Conservation (phyloP, 2,797 vertebrate genomes). For the Sebastes iracundus region DNA sequence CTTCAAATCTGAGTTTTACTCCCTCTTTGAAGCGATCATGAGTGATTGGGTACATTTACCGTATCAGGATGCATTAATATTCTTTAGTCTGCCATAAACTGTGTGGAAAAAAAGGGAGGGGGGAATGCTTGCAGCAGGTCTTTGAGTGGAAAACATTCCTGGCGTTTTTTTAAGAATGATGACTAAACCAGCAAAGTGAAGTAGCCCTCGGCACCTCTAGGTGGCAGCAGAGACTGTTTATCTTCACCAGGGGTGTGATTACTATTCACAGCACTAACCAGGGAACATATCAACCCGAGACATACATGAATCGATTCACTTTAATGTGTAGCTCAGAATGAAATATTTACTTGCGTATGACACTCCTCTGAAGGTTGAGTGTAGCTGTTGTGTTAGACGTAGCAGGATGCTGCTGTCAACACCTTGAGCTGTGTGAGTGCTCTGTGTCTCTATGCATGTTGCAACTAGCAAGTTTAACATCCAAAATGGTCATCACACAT, state of each 20-base stretch:
- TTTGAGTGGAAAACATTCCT: constrained; percentile 12
- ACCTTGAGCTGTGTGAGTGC: constrained; percentile 28
- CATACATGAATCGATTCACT: constrained; percentile 55
- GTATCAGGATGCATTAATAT: constrained; percentile 38
- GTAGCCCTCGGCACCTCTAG: constrained; percentile 47
- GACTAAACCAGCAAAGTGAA: not conserved
- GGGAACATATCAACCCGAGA: constrained; percentile 54
- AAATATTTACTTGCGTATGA: constrained; percentile 53
- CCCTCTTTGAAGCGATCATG: constrained; percentile 29
- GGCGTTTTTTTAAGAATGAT: constrained; percentile 29
- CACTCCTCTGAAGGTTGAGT: constrained; percentile 14
- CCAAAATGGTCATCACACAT: constrained; percentile 31
- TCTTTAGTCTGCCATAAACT: constrained; percentile 37
- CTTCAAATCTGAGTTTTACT: constrained; percentile 50
- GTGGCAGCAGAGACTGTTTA: constrained; percentile 77
- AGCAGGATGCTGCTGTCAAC: constrained; percentile 36
- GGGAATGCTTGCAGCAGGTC: constrained; percentile 13
- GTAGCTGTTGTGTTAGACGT: constrained; percentile 14
- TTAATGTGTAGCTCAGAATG: constrained; percentile 55
- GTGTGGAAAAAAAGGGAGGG: not conserved
- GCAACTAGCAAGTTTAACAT: constrained; percentile 35
- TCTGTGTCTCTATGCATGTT: not conserved
- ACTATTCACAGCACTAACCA: constrained; percentile 64
- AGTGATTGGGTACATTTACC: constrained; percentile 45
- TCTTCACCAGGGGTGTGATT: constrained; percentile 42